Evolutionary conservation across 2,797 vertebrate species (phyloP), one percentile per base, ranked within the genome.

Genomic region (Linurgus olivaceus): DNA sequence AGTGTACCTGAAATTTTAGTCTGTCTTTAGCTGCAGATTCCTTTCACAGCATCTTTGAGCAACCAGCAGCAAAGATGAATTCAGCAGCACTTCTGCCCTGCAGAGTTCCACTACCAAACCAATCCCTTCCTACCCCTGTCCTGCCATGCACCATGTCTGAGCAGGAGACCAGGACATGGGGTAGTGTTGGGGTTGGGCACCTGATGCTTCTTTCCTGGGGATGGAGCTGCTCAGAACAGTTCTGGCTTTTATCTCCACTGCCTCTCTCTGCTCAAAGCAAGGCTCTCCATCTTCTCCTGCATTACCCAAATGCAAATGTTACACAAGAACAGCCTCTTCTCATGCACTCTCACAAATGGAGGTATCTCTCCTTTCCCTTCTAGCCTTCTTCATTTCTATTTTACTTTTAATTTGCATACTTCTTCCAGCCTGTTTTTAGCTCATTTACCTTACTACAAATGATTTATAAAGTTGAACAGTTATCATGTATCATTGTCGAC

Each of bases 401-500:
- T 87, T 57, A 40, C 23, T 93, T 71, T 71, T 65, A 33, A 94
- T 96, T 95, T 94, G 40, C 94, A 93, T 93, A 84, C 44, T 78
- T 81, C 58, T 91, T 93, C 75, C 90, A 95, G 79, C 37, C 73
- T 86, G 67, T 72, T 78, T 96, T 92, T 86, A 96, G 76, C 44
- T 66, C 76, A 86, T 93, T 95, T 96, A 90, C 90, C 66, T 93
- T 70, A 51, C 76, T 72, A 55, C n/a, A 50, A 37, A 87, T 81
- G 85, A 95, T 94, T 95, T 90, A 94, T 90, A 86, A 96, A 86
- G 66, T 91, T 91, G 86, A 96, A 83, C 70, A 93, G 93, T 71
- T 72, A 86, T 40, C 91, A 58, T 92, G 87, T 71, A 86, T 94
- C 96, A 95, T 91, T 84, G 84, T 90, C 2, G 0, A 51, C 66